phyloP scores from a whole-genome alignment of 2,797 vertebrate genomes.

The Brachyalestes nurse region DNA sequence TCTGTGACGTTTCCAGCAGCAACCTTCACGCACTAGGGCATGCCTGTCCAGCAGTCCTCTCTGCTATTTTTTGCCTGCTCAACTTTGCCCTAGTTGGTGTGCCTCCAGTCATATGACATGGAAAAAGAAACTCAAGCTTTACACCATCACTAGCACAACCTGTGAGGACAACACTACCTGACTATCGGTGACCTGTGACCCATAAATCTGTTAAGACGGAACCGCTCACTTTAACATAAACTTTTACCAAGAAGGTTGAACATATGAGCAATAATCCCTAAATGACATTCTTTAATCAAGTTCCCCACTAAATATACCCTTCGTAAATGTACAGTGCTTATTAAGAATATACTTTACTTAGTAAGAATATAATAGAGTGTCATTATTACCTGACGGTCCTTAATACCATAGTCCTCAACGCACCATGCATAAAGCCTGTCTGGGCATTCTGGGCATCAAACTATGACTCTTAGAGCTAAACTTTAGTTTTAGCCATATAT shows the following conservation, averaged over 20 bases:
- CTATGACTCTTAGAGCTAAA: no score
- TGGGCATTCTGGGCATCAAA: no score
- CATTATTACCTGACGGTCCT: no score
- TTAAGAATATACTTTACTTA: no score
- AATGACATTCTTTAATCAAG: no score
- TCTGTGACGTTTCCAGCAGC: neutral
- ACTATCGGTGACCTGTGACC: neutral
- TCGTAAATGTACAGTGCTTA: no score
- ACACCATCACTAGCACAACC: slow-evolving; percentile 23
- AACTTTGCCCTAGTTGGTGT: slow-evolving; percentile 82
- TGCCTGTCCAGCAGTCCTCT: slow-evolving; percentile 59
- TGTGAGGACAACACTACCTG: slow-evolving; percentile 29
- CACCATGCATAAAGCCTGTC: no score
- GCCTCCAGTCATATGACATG: slow-evolving; percentile 78
- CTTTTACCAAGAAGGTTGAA: neutral
- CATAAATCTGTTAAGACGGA: neutral
- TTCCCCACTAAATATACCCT: no score
- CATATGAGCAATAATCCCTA: no score
- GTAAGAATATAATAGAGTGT: no score
- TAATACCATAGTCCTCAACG: no score
- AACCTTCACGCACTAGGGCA: slow-evolving; percentile 43
- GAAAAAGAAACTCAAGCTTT: slow-evolving; percentile 75
- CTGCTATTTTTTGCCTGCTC: slow-evolving; percentile 77
- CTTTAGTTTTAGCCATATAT: no score
- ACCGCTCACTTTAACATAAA: neutral